phyloP scores from a whole-genome alignment of 1,140 invertebrate species.

The Periplaneta americana region DNA sequence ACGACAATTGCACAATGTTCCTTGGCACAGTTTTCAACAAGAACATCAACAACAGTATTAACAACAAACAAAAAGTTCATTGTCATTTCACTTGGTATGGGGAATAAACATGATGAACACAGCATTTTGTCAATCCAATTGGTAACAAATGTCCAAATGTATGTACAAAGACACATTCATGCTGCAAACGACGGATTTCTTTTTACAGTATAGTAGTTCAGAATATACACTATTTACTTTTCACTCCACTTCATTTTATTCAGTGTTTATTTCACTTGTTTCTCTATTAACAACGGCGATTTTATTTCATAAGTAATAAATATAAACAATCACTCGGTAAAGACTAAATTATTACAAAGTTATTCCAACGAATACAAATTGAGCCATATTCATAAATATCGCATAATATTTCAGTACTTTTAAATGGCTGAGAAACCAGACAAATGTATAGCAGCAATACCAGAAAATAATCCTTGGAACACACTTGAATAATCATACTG shows the following conservation, averaged over 20 bases:
- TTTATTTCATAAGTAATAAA: background rate
- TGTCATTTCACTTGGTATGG: background rate
- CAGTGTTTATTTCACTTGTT: background rate
- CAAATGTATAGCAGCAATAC: background rate
- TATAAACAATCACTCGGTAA: background rate
- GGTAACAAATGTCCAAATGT: background rate
- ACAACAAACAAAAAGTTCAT: background rate
- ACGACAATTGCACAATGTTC: background rate
- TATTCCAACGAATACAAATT: background rate
- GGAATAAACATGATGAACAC: background rate
- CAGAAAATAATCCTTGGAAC: background rate
- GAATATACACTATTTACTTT: background rate
- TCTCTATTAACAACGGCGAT: background rate
- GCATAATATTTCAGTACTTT: background rate
- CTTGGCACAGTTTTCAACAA: background rate
- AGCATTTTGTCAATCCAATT: background rate
- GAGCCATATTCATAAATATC: background rate
- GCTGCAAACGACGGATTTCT: background rate
- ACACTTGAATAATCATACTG: background rate
- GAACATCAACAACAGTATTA: background rate
- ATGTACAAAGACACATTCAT: background rate
- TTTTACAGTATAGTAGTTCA: too few species aligned
- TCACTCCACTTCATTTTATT: background rate
- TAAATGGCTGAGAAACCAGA: background rate
- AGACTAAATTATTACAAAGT: background rate